Conservation (phyloP, 2,888 invertebrate species). For the Scelioninae gen. 2 region DNA sequence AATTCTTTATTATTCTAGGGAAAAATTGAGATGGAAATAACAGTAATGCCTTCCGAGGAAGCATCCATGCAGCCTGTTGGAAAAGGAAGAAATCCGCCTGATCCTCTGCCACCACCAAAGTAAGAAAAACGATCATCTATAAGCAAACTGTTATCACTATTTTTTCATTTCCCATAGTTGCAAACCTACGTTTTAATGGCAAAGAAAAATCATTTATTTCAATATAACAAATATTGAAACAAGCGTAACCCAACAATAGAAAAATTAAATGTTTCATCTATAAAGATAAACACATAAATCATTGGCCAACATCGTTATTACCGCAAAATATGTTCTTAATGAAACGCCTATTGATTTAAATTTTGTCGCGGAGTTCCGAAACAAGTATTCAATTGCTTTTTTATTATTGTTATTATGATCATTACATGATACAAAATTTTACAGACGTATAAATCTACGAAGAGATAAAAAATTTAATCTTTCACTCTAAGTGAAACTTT, state of each 20-base stretch:
- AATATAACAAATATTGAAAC: slow-evolving; percentile 16
- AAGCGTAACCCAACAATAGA: slow-evolving; percentile 20
- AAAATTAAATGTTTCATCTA: slow-evolving; percentile 39
- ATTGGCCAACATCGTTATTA: slow-evolving; percentile 16
- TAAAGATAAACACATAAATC: slow-evolving; percentile 34
- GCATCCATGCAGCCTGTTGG: slow-evolving; percentile 81
- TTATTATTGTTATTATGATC: slow-evolving; percentile 32
- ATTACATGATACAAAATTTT: slow-evolving; percentile 19
- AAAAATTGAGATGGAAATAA: slow-evolving; percentile 82
- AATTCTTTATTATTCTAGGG: slow-evolving; percentile 77
- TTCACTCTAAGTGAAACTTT: slow-evolving; percentile 34
- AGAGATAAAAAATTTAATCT: slow-evolving; percentile 48
- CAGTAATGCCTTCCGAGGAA: slow-evolving; percentile 79
- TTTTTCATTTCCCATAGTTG: slow-evolving; percentile 24
- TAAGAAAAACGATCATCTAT: slow-evolving; percentile 72
- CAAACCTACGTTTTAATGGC: background rate
- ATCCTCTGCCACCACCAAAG: slow-evolving; percentile 80
- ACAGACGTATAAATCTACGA: slow-evolving; percentile 17
- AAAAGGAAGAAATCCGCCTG: slow-evolving; percentile 80
- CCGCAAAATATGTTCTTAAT: slow-evolving; percentile 12
- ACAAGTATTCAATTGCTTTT: slow-evolving; percentile 26
- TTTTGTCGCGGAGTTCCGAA: background rate
- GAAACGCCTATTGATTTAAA: slow-evolving; percentile 17
- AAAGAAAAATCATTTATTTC: slow-evolving; percentile 16
- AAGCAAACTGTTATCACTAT: slow-evolving; percentile 34